Percentiles rank a stretch among this genome's conserved stretches.
Evolutionary conservation across 1,140 invertebrate genomes (phyloP).

Genomic region (Lethocerus indicus): DNA sequence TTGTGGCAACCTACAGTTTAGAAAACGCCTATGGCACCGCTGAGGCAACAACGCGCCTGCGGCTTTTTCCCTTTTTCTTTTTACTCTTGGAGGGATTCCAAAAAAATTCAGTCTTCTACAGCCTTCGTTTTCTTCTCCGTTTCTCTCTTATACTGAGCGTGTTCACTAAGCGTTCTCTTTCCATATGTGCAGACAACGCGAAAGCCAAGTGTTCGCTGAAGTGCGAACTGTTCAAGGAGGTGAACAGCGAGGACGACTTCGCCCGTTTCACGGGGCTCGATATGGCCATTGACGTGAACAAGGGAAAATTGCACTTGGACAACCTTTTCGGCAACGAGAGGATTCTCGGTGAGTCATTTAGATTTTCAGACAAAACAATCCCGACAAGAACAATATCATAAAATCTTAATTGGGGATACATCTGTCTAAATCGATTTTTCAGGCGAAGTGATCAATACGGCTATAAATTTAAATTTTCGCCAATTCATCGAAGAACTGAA

Average conservation of each 20-base stretch:
- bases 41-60: no score
- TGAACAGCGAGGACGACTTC: slow-evolving; percentile 31
- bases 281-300: slow-evolving; percentile 33
- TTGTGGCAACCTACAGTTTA: no score
- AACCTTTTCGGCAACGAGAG: slow-evolving; percentile 46
- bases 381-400: no score
- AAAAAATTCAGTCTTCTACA: no score
- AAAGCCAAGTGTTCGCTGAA: slow-evolving; percentile 36
- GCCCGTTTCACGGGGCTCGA: slow-evolving; percentile 31
- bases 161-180: no score
- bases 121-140: no score
- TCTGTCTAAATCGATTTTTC: slow-evolving; percentile 1
- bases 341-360: slow-evolving; percentile 27
- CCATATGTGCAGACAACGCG: slow-evolving; percentile 40
- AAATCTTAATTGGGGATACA: not conserved
- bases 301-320: slow-evolving; percentile 35
- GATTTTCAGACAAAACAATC: no score
- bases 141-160: no score
- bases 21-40: no score
- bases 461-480: slow-evolving; percentile 41
- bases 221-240: slow-evolving; percentile 31
- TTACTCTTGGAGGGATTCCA: no score
- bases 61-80: no score
- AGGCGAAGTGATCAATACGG: slow-evolving; percentile 36
- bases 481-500: slow-evolving; percentile 35